Base-by-base conservation (phyloP, 1,140 invertebrate genomes). In the Dendrolimus punctatus region DNA sequence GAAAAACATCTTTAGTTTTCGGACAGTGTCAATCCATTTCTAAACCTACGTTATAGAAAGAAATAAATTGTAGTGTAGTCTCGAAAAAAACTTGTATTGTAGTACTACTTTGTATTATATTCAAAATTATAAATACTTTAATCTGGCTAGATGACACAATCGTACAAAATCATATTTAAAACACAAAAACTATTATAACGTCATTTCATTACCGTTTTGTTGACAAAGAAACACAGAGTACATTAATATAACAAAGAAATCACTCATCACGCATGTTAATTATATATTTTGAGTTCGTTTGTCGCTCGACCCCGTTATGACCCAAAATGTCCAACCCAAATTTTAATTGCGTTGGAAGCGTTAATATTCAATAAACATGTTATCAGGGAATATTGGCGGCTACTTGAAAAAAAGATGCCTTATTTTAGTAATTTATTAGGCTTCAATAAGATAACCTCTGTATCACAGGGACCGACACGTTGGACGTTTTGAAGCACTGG, bases 321-420 rank as follows among this genome's bases (percentile, higher is more conserved):
- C 51, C 55, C 57, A 58, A 52, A 55, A 67, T 62, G 55, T 54
- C 49, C 64, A 74, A 68, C 66, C 70, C 59, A 44, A 62, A 60
- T 76, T 73, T 69, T 73, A 73, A 80, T 74, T 74, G 76, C 73
- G 76, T 74, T 68, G 62, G 66, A 64, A 72, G 49, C 58, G 64
- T 77, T 80, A 80, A 80, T 76, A 74, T 77, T 80, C 74, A 80
- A 80, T 80, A 79, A 79, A 69, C 68, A 72, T 59, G 54, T 77
- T 72, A 77, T 76, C 71, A 62, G 52, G 46, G 23, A 23, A 23
- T 23, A 23, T 23, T 3, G 64, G 67, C 73, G 76, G 71, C 60
- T 60, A 73, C 51, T 64, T 72, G 41, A 68, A 74, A 73, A 76
- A 66, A 64, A 60, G 66, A 62, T 9, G n/a, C 41, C 45, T 51